A percentile compares a stretch with the other conserved stretches of the same genome.
phyloP scores from a whole-genome alignment of 2,797 vertebrate species.

The Acanthurus leucopareius region DNA sequence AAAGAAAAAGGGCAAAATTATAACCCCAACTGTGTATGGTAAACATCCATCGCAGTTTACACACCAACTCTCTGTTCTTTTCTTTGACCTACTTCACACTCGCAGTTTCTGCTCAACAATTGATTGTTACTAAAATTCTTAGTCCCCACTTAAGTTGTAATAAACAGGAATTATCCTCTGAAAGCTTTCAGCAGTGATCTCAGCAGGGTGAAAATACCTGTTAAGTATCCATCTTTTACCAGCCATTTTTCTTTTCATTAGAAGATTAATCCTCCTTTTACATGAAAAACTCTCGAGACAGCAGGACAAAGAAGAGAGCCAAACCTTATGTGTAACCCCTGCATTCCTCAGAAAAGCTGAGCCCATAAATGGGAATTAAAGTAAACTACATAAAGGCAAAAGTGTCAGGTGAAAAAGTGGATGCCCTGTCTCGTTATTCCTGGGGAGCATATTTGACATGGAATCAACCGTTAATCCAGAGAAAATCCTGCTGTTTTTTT shows the following conservation, averaged over 20 bases:
- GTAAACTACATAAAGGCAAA: constrained; percentile 45
- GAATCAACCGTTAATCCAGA: constrained; percentile 72
- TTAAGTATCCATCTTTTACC: constrained; percentile 12
- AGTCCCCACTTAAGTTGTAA: background rate
- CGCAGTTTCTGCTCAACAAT: background rate
- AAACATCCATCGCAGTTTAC: constrained; percentile 1
- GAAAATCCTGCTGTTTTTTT: constrained; percentile 71
- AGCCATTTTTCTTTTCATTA: constrained; percentile 25
- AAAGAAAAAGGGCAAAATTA: background rate
- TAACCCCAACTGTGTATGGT: background rate
- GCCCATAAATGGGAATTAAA: constrained; percentile 57
- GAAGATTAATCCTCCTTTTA: constrained; percentile 46
- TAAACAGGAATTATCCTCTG: background rate
- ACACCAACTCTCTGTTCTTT: background rate
- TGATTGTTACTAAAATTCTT: background rate
- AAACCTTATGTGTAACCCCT: constrained; percentile 6
- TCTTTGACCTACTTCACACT: background rate
- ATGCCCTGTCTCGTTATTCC: constrained; percentile 66
- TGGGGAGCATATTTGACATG: constrained; percentile 72
- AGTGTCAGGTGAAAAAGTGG: constrained; percentile 61
- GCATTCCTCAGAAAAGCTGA: constrained; percentile 54
- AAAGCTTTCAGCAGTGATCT: constrained; percentile 11
- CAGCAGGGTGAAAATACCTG: constrained; percentile 23
- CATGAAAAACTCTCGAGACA: constrained; percentile 30
- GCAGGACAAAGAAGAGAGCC: background rate